Percentiles rank a stretch among this genome's conserved stretches.
These are phyloP conservation scores for Drosophila kohkoa DNA, from an alignment of 1,140 invertebrate species.

Conservation along the genomic window DNA sequence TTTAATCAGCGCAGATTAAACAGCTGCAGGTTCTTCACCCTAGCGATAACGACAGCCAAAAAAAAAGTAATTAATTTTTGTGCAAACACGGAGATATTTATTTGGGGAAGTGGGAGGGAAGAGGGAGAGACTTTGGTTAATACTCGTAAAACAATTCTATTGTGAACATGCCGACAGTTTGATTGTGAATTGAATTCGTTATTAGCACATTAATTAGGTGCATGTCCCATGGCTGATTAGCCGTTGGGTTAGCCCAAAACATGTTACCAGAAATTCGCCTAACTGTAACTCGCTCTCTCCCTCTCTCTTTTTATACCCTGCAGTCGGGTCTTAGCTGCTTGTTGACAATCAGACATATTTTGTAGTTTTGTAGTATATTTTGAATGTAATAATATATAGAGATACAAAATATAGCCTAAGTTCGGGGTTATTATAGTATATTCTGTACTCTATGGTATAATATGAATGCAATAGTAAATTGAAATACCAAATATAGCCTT, in stretches of 20 bases:
- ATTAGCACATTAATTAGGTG: constrained; percentile 63
- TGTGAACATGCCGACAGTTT: constrained; percentile 51
- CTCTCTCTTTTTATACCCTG: background rate
- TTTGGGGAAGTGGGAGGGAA: background rate
- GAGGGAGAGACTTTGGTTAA: background rate
- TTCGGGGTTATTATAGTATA: no score
- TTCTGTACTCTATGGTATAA: no score
- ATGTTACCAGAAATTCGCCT: constrained; percentile 18
- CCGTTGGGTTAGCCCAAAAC: constrained; percentile 14
- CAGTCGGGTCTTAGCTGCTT: no score
- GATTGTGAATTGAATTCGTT: constrained; percentile 64
- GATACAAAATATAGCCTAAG: no score
- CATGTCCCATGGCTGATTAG: constrained; percentile 45
- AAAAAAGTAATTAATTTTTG: constrained; percentile 41
- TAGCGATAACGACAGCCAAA: background rate
- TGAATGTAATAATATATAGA: no score
- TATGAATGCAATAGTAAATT: no score
- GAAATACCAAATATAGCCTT: no score
- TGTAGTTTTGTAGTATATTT: no score
- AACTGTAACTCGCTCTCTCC: constrained; percentile 9
- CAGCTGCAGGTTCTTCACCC: constrained; percentile 4
- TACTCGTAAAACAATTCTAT: constrained; percentile 58
- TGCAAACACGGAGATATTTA: constrained; percentile 21
- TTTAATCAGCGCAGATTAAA: constrained; percentile 5
- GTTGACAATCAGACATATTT: no score